Percentiles rank a stretch among this genome's conserved stretches.
phyloP scores from a whole-genome alignment of 2,113 vertebrate species.

The Pungitius pungitius region DNA sequence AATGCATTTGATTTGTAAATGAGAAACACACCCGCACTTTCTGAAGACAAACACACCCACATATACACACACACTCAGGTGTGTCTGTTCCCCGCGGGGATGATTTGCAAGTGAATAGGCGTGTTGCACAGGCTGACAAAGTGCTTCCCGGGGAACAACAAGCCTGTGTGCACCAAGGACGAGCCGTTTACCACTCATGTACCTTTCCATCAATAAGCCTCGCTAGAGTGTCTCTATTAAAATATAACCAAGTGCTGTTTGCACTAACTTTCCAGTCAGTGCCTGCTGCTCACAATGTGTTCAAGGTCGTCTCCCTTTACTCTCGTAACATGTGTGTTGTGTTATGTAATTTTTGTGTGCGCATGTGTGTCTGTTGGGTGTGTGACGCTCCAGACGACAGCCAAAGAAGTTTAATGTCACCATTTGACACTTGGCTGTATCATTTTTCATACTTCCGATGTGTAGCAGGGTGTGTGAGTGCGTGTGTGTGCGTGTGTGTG shows the following conservation, averaged over 20 bases:
- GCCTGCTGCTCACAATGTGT: slow-evolving; percentile 17
- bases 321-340: slow-evolving; percentile 9
- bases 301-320: slow-evolving; percentile 57
- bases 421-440: slow-evolving; percentile 7
- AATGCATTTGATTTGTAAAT: slow-evolving; percentile 82
- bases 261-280: slow-evolving; percentile 44
- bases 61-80: slow-evolving; percentile 47
- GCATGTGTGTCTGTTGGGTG: slow-evolving; percentile 2
- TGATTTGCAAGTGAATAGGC: slow-evolving; percentile 60
- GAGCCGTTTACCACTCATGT: slow-evolving; percentile 12
- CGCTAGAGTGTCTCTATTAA: slow-evolving; percentile 47
- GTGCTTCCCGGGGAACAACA: slow-evolving; percentile 42
- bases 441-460: slow-evolving; percentile 25
- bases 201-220: slow-evolving; percentile 27
- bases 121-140: slow-evolving; percentile 50
- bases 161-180: slow-evolving; percentile 51
- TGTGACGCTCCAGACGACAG: slow-evolving; percentile 7
- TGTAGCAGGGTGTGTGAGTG: neutral
- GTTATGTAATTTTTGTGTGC: slow-evolving; percentile 11
- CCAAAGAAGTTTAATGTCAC: slow-evolving; percentile 33
- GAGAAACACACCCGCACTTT: slow-evolving; percentile 32
- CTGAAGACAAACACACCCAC: slow-evolving; percentile 24
- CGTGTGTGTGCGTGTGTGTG: neutral
- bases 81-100: slow-evolving; percentile 42
- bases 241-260: slow-evolving; percentile 63